Conservation (phyloP, 2,888 invertebrate species). For the Sarcophaga rosellei region DNA sequence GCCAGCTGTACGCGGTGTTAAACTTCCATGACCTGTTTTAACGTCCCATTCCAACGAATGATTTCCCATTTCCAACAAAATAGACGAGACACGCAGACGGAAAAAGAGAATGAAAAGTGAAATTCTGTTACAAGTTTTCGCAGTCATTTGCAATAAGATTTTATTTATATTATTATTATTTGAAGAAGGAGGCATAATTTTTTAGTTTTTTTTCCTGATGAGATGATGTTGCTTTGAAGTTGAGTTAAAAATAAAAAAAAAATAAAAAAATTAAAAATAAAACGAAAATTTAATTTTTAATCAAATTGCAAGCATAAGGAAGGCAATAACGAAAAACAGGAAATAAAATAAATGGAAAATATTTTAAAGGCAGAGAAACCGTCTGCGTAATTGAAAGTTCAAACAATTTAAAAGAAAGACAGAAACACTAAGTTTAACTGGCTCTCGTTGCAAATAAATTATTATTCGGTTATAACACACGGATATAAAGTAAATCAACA, state of each 20-base stretch:
- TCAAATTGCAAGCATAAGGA: background rate
- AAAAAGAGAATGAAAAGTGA: background rate
- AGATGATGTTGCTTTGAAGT: conserved; percentile 4
- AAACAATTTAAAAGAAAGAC: no score
- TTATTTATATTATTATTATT: background rate
- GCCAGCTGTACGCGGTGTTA: conserved; percentile 90
- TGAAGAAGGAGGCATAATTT: background rate
- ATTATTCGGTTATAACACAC: no score
- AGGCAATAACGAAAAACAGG: background rate
- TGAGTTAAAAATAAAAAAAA: background rate
- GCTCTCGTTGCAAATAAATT: no score
- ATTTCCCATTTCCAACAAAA: background rate
- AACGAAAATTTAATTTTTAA: background rate
- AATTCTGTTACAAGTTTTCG: background rate
- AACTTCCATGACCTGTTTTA: conserved; percentile 89
- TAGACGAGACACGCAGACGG: background rate
- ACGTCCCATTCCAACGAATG: background rate
- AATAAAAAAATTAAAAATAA: no score
- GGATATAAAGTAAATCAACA: no score
- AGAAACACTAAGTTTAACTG: no score
- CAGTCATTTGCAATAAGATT: background rate
- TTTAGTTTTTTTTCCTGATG: conserved; percentile 5
- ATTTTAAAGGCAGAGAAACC: conserved; percentile 11
- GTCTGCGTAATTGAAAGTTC: no score
- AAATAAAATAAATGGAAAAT: conserved; percentile 45